Conservation (phyloP, 2,797 vertebrate genomes). For the Enteromius trimaculatus region DNA sequence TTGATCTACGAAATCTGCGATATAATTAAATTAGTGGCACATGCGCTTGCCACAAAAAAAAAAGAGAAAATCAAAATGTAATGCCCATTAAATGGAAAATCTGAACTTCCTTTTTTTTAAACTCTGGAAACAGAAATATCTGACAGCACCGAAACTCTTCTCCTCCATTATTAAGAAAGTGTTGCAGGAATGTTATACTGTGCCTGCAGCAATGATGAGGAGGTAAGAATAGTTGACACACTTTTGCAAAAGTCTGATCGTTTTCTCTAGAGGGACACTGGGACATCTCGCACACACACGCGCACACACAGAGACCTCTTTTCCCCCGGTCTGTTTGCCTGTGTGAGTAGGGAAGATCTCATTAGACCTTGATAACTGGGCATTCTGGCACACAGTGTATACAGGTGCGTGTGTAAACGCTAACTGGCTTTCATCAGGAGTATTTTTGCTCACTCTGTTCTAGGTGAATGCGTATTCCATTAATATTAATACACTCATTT, state of each 20-base stretch:
- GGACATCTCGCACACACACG: conserved; percentile 31
- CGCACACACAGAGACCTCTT: conserved; percentile 27
- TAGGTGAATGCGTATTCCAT: conserved; percentile 55
- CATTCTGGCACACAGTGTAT: conserved; percentile 43
- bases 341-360: conserved; percentile 43
- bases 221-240: conserved; percentile 55
- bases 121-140: conserved; percentile 29
- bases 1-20: neutral
- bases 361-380: conserved; percentile 55
- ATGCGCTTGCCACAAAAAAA: no score
- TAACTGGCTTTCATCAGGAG: conserved; percentile 48
- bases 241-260: conserved; percentile 49
- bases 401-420: conserved; percentile 31
- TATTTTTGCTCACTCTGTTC: conserved; percentile 54
- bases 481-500: conserved; percentile 60
- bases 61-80: neutral
- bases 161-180: conserved; percentile 44
- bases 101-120: neutral
- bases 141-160: conserved; percentile 31
- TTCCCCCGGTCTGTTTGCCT: conserved; percentile 13
- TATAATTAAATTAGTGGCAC: neutral
- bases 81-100: conserved; percentile 11
- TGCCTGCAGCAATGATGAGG: conserved; percentile 53
- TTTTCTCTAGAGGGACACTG: conserved; percentile 44
- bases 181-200: conserved; percentile 44